phyloP scores from a whole-genome alignment of 2,888 invertebrate genomes.

The Melanotus villosus region DNA sequence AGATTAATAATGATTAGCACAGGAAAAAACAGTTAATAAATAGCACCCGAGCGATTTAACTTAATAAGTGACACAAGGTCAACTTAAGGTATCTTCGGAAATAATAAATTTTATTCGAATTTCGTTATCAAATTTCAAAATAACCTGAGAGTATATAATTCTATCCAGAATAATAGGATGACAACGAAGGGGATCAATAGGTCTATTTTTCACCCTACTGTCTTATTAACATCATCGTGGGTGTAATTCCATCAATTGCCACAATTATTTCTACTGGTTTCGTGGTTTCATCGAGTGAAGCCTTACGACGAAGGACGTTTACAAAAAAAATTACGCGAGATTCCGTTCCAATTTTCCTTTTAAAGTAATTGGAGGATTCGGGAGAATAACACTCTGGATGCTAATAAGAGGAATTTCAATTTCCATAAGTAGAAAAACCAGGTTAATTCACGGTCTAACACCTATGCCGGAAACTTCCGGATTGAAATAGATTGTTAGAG shows the following conservation, averaged over 20 bases:
- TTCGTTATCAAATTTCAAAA: constrained; percentile 25
- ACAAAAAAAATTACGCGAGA: constrained; percentile 29
- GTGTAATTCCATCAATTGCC: constrained; percentile 39
- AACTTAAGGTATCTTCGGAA: not conserved
- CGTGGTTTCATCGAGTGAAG: constrained; percentile 36
- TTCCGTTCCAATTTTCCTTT: constrained; percentile 33
- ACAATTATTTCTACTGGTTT: constrained; percentile 36
- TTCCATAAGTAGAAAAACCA: not conserved
- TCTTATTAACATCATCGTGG: constrained; percentile 34
- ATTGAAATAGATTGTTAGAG: not conserved
- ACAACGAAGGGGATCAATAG: constrained; percentile 27
- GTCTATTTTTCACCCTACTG: constrained; percentile 29
- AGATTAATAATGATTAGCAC: no score
- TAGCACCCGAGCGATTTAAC: no score
- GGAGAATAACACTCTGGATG: constrained; percentile 16
- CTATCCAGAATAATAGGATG: constrained; percentile 9
- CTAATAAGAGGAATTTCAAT: constrained; percentile 14
- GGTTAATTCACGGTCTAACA: constrained; percentile 12
- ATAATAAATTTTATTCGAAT: constrained; percentile 2
- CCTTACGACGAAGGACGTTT: constrained; percentile 28
- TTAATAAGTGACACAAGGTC: not conserved
- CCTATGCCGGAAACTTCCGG: constrained; percentile 6
- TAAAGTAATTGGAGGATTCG: constrained; percentile 32
- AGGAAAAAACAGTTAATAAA: no score
- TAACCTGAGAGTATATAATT: constrained; percentile 2